Conservation (phyloP, 2,888 invertebrate genomes). For the Beris morrisii region DNA sequence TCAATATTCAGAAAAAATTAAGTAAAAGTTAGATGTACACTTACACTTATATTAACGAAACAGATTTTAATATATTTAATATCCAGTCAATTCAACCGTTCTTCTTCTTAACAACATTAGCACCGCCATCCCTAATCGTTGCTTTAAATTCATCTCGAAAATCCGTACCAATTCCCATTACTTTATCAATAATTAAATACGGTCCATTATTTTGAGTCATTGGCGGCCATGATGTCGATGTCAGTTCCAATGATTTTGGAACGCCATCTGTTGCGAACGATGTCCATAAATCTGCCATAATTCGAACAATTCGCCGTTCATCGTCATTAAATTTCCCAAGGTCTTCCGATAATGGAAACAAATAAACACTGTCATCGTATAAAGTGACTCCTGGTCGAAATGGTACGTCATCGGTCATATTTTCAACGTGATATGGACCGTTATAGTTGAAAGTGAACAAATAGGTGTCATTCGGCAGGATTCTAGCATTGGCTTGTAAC, state of each 20-base stretch:
- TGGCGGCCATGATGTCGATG: background rate
- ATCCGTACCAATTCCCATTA: background rate
- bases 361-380: constrained; percentile 63
- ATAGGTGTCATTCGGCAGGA: constrained; percentile 50
- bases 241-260: constrained; percentile 44
- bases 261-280: constrained; percentile 49
- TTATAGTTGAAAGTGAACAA: constrained; percentile 59
- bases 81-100: no score
- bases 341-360: constrained; percentile 57
- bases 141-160: background rate
- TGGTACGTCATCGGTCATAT: constrained; percentile 30
- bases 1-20: no score
- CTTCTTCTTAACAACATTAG: no score
- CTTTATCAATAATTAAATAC: constrained; percentile 3
- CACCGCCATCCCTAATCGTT: no score
- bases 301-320: constrained; percentile 54
- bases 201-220: background rate
- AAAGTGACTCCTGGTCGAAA: constrained; percentile 58
- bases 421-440: constrained; percentile 51
- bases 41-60: no score
- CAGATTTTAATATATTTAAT: no score
- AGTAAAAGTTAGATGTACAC: no score
- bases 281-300: constrained; percentile 55
- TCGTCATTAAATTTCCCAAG: constrained; percentile 48
- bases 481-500: background rate